Base-by-base conservation (phyloP, 2,113 vertebrate species). In the Colossoma macropomum region DNA sequence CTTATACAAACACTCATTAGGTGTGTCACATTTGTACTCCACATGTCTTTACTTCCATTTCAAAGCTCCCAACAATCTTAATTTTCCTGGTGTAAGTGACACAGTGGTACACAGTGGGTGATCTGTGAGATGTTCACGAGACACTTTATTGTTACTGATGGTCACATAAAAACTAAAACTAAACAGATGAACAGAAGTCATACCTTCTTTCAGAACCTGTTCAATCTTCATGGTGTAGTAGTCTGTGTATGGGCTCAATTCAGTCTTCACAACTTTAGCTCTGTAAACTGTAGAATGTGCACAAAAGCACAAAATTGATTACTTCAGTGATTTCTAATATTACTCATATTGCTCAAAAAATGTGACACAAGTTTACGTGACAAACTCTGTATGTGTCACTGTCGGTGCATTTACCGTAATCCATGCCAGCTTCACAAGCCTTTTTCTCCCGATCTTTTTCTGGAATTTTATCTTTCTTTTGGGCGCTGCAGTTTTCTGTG, bases 401-500 rank as follows among this genome's bases (percentile, higher is more conserved):
- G n/a, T n/a, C n/a, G n/a, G n/a, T 54, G 25, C 45, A 25, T 66
- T 90, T 89, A 94, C 93, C 92, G 76, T 66, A 94, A 28, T 94
- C 92, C 56, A 92, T 66, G 27, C 59, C 82, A 0, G 86, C 89
- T 56, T 94, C 91, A n/a, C 97, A 98, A 28, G 94, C 91, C 0
- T 85, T 93, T 0, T 85, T 73, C 0, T 89, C 84, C 7, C 96
- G 93, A 0, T 88, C 84, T 1, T 87, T 30, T 82, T 63, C n/a
- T 50, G 0, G 0, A 13, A 86, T 80, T 0, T 89, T 59, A 0
- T 32, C 2, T 0, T 90, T 91, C 0, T 92, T 94, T 69, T 86
- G 93, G 72, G 93, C 72, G 82, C 94, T 96, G 90, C 97, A 98
- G 85, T 91, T 95, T 84, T 97, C 96, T 97, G 89, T 34, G 1